Conservation (phyloP, 2,888 invertebrate species). For the Alloplasta piceator region DNA sequence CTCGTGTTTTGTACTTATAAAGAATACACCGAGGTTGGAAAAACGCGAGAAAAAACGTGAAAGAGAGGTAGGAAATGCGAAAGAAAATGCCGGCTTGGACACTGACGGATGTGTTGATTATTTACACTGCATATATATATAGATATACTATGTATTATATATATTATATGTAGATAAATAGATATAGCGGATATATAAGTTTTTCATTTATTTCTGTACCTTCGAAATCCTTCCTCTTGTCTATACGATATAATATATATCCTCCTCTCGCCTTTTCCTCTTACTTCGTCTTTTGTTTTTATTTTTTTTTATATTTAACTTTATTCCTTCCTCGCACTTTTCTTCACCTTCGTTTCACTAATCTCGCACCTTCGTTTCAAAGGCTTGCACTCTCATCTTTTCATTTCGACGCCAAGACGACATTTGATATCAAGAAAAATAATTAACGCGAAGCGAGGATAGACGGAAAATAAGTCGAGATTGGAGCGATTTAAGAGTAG, state of each 20-base stretch:
- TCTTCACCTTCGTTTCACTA: constrained; percentile 50
- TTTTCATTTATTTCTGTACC: constrained; percentile 46
- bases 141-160: neutral
- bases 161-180: constrained; percentile 17
- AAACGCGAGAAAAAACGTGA: constrained; percentile 17
- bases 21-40: constrained; percentile 17
- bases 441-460: neutral
- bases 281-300: constrained; percentile 17
- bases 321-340: constrained; percentile 30
- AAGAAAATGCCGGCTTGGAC: constrained; percentile 35
- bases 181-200: constrained; percentile 2
- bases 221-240: constrained; percentile 34
- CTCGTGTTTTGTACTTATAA: constrained; percentile 9
- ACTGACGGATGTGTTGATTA: neutral
- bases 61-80: constrained; percentile 42
- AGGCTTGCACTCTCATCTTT: constrained; percentile 47
- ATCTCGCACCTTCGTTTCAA: constrained; percentile 29
- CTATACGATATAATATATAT: constrained; percentile 32
- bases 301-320: neutral
- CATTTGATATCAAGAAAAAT: constrained; percentile 22
- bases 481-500: neutral
- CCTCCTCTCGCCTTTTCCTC: constrained; percentile 27
- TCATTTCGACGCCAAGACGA: constrained; percentile 43
- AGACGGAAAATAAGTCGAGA: neutral
- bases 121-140: neutral